phyloP scores from a whole-genome alignment of 92 coral and sea anemone genomes.

The Epizoanthus ramosus region DNA sequence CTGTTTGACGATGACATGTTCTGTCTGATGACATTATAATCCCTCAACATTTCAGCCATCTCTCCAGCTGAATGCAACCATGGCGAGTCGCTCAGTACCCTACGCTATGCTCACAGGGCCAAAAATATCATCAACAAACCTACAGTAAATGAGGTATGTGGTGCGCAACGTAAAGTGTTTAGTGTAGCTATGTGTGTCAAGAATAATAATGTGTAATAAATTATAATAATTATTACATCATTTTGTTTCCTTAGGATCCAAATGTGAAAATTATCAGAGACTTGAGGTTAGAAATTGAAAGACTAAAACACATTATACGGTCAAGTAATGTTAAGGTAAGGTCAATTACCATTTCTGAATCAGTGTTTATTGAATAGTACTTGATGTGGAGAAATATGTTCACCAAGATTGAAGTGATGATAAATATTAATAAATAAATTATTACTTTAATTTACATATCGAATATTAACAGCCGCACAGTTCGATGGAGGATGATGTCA shows the following conservation, averaged over 20 bases:
- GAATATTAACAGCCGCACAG: constrained; percentile 23
- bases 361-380: no score
- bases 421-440: no score
- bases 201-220: no score
- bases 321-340: constrained; percentile 52
- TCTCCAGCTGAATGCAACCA: constrained; percentile 95
- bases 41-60: constrained; percentile 62
- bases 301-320: constrained; percentile 67
- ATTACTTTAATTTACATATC: neutral
- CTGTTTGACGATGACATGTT: no score
- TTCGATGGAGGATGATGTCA: constrained; percentile 58
- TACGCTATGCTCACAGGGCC: constrained; percentile 96
- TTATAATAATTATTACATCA: no score
- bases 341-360: no score
- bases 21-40: neutral
- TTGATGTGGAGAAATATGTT: no score
- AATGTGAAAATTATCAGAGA: constrained; percentile 85
- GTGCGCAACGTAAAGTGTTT: neutral
- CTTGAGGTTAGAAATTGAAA: constrained; percentile 78
- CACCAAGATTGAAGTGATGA: no score
- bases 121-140: constrained; percentile 94
- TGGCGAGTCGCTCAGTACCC: constrained; percentile 94
- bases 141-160: constrained; percentile 88
- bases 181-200: no score
- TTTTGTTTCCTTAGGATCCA: constrained; percentile 65